A percentile compares a stretch with the other conserved stretches of the same genome.
These are phyloP conservation scores for Drosophila leonis DNA, from an alignment of 2,888 invertebrate genomes.

Conservation along the genomic window DNA sequence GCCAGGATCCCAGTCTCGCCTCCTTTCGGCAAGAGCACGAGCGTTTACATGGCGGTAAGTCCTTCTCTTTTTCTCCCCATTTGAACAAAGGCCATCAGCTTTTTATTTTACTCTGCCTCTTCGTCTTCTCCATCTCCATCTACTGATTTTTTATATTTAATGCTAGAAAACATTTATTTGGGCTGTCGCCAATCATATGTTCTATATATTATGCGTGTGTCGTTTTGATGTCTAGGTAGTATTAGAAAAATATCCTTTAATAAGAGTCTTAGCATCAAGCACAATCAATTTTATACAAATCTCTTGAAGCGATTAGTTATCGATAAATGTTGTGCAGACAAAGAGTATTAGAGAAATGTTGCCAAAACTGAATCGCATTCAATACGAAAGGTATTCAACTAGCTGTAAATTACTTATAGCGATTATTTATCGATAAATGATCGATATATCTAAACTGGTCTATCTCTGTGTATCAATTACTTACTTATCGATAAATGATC, in stretches of 20 bases:
- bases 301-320: constrained; percentile 1
- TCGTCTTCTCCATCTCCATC: neutral
- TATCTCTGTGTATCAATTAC: no score
- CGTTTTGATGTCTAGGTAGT: neutral
- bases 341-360: neutral
- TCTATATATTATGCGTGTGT: neutral
- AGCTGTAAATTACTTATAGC: neutral
- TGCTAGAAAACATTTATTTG: constrained; percentile 43
- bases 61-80: constrained; percentile 13
- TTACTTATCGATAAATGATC: no score
- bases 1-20: constrained; percentile 89
- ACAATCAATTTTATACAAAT: neutral
- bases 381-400: neutral
- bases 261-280: neutral
- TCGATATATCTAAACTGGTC: no score
- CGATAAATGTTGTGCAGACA: neutral
- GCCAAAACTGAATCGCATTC: neutral
- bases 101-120: neutral
- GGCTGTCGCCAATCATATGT: constrained; percentile 25
- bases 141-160: constrained; percentile 2
- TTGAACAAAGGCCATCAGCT: constrained; percentile 18
- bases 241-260: neutral
- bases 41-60: constrained; percentile 85
- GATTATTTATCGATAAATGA: neutral
- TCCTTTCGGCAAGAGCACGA: constrained; percentile 87